Evolutionary conservation across 1,140 invertebrate species (phyloP), one percentile per base, ranked within the genome.

Genomic region (Heterodera carotae): DNA sequence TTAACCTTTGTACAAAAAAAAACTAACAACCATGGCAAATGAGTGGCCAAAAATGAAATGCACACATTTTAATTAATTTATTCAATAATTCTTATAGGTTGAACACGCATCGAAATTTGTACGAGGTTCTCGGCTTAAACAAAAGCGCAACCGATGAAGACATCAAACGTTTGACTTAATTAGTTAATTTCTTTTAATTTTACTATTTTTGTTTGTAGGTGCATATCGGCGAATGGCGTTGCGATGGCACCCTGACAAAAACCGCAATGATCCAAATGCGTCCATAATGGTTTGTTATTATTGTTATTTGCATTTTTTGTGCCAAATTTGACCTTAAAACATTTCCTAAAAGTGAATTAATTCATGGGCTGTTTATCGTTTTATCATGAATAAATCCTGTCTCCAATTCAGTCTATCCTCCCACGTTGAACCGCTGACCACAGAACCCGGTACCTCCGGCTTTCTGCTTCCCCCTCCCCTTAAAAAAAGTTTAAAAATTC

Each of bases 241-340:
- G 48, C 93, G 94, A 86, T 92, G 98, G 83, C 97, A 99, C 91
- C 97, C 97, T 0, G 97, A 99, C 87, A 99, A 99, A 89, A 99
- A 99, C 48, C 67, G 79, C 3, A 84, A 85, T 69, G 81, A 87
- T 79, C 83, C 83, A 25, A 84, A 83, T 67, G 83, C 80, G 68
- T 82, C 80, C 18, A 84, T 79, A 59, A 86, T 76, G 73, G 83
- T 85, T 39, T 25, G 29, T 60, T 36, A 43, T n/a, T n/a, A n/a
- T n/a, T n/a, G n/a, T n/a, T n/a, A n/a, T n/a, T n/a, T n/a, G n/a
- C n/a, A n/a, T n/a, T n/a, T n/a, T n/a, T n/a, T n/a, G n/a, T n/a
- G n/a, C n/a, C n/a, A n/a, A n/a, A n/a, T 39, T n/a, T 69, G 2
- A 43, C 6, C 18, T 34, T 7, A 64, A 33, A 69, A 53, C 7